Base-by-base conservation (phyloP, 2,113 vertebrate species). In the Marmota monax region DNA sequence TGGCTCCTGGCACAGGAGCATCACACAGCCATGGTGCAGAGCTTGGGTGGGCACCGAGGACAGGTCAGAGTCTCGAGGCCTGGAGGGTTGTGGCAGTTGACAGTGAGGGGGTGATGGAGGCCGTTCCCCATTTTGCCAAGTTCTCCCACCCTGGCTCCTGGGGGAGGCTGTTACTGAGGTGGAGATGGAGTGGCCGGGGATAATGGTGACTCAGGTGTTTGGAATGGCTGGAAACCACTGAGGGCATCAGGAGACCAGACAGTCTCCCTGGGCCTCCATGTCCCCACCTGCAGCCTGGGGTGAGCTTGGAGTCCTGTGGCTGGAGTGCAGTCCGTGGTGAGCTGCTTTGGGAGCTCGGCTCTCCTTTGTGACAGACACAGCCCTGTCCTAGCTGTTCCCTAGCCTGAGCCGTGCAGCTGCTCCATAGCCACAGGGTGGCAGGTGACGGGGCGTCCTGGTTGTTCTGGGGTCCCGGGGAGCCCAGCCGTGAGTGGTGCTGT, bases 321-420 rank as follows among this genome's bases (percentile, higher is more conserved):
- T 25, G 25, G 73, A 45, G 63, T 10, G 34, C 61, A 73, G 34
- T 16, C 45, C 1, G 0, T 0, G 7, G 42, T 48, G 42, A 65
- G 37, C 42, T 65, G 80, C n/a, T 7, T 9, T 67, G 1, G n/a
- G 65, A 37, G 6, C 32, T 20, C 51, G n/a, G 3, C n/a, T 9
- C 23, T 18, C 10, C 8, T 93, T 1, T 0, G 7, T 61, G 72
- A 25, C 29, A 27, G 20, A 34, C 2, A 11, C 3, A 32, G 56
- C 22, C 37, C 42, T 27, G n/a, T 58, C 72, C 82, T n/a, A 67
- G 69, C 2, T 7, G 13, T 34, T 56, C 42, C 56, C 39, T 42
- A 77, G 80, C 51, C n/a, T 7, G 5, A 63, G 61, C 25, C 2
- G 61, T 27, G 23, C 23, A 27, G 61, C 61, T 63, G 23, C 32